Percentiles rank a stretch among this genome's conserved stretches.
phyloP scores from a whole-genome alignment of 2,797 vertebrate genomes.

The Girardinus metallicus region DNA sequence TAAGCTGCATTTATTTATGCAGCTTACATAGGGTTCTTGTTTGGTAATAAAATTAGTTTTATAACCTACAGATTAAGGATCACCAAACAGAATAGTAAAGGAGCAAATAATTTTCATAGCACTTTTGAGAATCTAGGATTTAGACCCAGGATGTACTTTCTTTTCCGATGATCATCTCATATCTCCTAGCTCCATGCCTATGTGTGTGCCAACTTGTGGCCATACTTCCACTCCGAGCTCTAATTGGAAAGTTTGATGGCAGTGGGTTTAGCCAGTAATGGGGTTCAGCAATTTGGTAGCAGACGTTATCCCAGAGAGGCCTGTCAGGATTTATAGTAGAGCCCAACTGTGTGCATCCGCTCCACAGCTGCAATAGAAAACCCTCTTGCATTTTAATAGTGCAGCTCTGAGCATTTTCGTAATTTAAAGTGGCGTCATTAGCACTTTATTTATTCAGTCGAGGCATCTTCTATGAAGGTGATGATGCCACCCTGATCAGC shows the following conservation, averaged over 20 bases:
- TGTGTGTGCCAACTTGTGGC: slow-evolving; percentile 65
- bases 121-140: not conserved
- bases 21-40: not conserved
- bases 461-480: slow-evolving; percentile 60
- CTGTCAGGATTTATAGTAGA: slow-evolving; percentile 74
- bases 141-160: not conserved
- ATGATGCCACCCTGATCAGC: slow-evolving; percentile 71
- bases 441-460: slow-evolving; percentile 78
- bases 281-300: slow-evolving; percentile 75
- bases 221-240: slow-evolving; percentile 58
- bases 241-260: slow-evolving; percentile 81
- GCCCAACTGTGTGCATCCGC: slow-evolving; percentile 50
- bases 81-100: not conserved
- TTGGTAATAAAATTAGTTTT: not conserved
- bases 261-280: slow-evolving; percentile 77
- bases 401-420: slow-evolving; percentile 78
- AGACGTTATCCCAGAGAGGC: slow-evolving; percentile 68
- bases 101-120: not conserved
- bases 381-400: slow-evolving; percentile 73
- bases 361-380: slow-evolving; percentile 55
- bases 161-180: slow-evolving; percentile 3
- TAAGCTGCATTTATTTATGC: not conserved
- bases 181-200: slow-evolving; percentile 34
- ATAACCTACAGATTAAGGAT: not conserved
- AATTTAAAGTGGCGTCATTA: slow-evolving; percentile 83